These are phyloP conservation scores for Epizoanthus illoricatus DNA, from an alignment of 92 coral and sea anemone genomes.

Conservation along the genomic window DNA sequence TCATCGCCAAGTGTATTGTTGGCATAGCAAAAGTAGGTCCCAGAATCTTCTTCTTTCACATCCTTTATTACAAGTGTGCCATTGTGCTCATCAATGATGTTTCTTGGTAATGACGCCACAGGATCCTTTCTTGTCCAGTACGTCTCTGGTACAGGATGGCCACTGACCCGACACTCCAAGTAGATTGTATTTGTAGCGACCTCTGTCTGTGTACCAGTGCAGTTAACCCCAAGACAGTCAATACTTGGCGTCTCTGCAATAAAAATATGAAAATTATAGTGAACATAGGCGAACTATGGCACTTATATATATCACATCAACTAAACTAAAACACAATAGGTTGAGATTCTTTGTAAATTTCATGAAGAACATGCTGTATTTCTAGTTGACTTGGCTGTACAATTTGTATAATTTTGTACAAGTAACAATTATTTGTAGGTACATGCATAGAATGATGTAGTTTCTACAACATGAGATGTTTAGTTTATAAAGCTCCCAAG, in stretches of 20 bases:
- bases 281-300: not conserved
- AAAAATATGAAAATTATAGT: not conserved
- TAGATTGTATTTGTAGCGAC: conserved; percentile 51
- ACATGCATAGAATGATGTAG: too few relatives aligned
- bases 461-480: too few relatives aligned
- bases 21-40: conserved; percentile 71
- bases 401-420: too few relatives aligned
- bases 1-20: conserved; percentile 62
- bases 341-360: too few relatives aligned
- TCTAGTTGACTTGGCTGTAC: too few relatives aligned
- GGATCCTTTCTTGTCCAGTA: conserved; percentile 52
- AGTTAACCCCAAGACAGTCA: conserved; percentile 64
- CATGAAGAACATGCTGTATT: too few relatives aligned
- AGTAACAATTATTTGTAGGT: too few relatives aligned
- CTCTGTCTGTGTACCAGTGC: conserved; percentile 45
- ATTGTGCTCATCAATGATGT: conserved; percentile 52
- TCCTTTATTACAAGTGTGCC: conserved; percentile 65
- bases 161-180: conserved; percentile 62
- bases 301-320: not conserved
- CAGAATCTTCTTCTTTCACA: conserved; percentile 66
- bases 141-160: conserved; percentile 69
- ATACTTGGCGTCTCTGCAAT: conserved; percentile 64
- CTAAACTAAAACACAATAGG: too few relatives aligned
- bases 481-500: too few relatives aligned
- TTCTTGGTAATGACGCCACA: conserved; percentile 47